Conservation (phyloP, 2,113 vertebrate species). For the Alexandromys fortis region DNA sequence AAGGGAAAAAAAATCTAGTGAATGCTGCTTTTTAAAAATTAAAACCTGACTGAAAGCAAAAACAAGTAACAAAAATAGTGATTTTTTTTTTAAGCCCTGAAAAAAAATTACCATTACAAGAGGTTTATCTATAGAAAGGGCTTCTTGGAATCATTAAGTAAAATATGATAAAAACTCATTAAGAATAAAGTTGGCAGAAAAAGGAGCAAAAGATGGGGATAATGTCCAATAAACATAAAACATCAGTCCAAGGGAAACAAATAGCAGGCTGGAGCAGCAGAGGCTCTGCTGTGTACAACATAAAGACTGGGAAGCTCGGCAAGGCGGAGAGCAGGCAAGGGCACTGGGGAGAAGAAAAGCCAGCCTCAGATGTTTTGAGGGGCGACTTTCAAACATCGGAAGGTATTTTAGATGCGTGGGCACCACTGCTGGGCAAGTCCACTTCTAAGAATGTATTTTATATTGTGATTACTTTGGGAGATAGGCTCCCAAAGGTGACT, state of each 20-base stretch:
- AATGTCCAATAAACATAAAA: neutral
- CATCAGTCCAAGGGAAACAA: neutral
- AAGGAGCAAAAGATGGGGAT: conserved; percentile 9
- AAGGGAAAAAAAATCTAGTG: neutral
- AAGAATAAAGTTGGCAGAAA: neutral
- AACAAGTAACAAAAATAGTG: neutral
- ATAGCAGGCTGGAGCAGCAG: neutral
- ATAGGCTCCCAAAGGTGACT: too few species aligned
- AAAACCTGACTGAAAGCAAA: neutral
- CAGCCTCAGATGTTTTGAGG: neutral
- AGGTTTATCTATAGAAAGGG: conserved; percentile 4
- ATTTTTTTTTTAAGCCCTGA: neutral
- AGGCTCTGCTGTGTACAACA: neutral
- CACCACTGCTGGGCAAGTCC: neutral
- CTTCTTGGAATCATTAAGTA: conserved; percentile 27
- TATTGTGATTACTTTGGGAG: too few species aligned
- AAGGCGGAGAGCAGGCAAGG: neutral
- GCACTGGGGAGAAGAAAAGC: neutral
- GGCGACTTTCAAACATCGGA: neutral
- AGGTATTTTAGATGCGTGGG: neutral
- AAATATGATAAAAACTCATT: neutral
- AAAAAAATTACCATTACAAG: neutral
- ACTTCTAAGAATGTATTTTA: conserved; percentile 19
- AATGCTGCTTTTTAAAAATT: conserved; percentile 19
- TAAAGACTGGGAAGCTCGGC: neutral